Base-by-base conservation (phyloP, 2,797 vertebrate genomes). In the Nannoperca australis region DNA sequence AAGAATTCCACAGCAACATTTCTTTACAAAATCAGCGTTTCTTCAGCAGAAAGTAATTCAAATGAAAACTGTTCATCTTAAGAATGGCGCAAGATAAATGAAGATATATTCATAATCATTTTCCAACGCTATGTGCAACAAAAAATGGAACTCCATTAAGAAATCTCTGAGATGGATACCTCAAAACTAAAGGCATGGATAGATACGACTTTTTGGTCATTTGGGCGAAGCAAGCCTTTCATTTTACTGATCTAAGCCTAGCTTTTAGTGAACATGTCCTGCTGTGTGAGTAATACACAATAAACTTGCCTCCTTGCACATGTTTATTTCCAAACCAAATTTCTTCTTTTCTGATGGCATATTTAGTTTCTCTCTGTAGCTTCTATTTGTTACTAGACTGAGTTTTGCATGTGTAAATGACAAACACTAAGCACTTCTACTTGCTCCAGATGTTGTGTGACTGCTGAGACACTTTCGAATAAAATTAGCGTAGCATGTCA, bases 391-490 rank as follows among this genome's bases (percentile, higher is more conserved):
- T 32, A 13, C n/a, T 18, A 36, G 6, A 47, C 71, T 36, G 17
- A 65, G 61, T 15, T 58, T 15, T n/a, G 50, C 34, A n/a, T 30
- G 36, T 17, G 12, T 66, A 60, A 73, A 61, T 40, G 56, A 55
- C 24, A 81, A 65, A 81, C 61, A 44, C 34, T n/a, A 0, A 47
- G 7, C 66, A 44, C 60, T 65, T 15, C 65, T 13, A n/a, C 67
- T 58, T 36, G 30, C 36, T 70, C 78, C 61, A 69, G 82, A 84
- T 80, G 77, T 38, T 32, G 54, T 44, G 54, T 36, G 54, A 73
- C 73, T 42, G 60, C 49, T 38, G 59, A 15, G 59, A 59, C 20
- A 54, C 64, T 45, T 60, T 70, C 77, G 66, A 49, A 71, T 63
- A 30, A 73, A 61, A 81, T 77, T 66, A 70, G 54, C 15, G 10